Conservation (phyloP, 1,140 invertebrate species). For the Anoplophora glabripennis region DNA sequence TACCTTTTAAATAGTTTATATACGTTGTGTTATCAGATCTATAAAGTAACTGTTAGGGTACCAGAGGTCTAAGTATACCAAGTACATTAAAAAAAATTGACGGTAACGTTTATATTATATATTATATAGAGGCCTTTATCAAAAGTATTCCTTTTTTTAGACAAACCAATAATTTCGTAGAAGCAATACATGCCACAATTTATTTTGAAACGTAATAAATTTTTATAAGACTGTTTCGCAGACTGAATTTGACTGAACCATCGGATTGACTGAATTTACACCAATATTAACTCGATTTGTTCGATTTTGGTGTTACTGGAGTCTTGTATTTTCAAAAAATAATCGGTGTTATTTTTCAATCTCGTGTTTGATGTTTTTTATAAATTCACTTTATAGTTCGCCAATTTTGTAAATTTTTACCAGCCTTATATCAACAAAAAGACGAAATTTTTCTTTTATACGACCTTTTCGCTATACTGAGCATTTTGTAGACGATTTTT, state of each 20-base stretch:
- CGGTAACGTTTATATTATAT: no score
- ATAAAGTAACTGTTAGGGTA: no score
- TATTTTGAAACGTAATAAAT: slow-evolving; percentile 13
- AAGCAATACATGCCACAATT: slow-evolving; percentile 12
- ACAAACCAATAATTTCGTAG: slow-evolving; percentile 9
- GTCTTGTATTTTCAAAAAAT: slow-evolving; percentile 20
- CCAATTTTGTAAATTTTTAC: slow-evolving; percentile 32
- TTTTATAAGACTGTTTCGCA: slow-evolving; percentile 35
- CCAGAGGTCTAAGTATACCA: no score
- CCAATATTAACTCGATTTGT: slow-evolving; percentile 35
- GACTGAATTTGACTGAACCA: slow-evolving; percentile 41
- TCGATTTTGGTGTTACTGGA: slow-evolving; percentile 34
- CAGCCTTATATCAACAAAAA: slow-evolving; percentile 7
- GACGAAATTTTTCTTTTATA: slow-evolving; percentile 3
- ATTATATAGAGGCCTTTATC: slow-evolving; percentile 30
- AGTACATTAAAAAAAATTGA: no score
- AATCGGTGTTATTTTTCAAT: no score
- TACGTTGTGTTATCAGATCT: no score
- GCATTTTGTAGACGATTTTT: not conserved
- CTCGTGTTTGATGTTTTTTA: slow-evolving; percentile 32
- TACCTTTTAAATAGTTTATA: slow-evolving; percentile 12
- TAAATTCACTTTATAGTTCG: slow-evolving; percentile 24
- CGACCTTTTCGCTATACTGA: no score
- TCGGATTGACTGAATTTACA: slow-evolving; percentile 40
- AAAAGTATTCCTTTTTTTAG: slow-evolving; percentile 4